Conservation (phyloP, 2,888 invertebrate species). For the Ceramica pisi region DNA sequence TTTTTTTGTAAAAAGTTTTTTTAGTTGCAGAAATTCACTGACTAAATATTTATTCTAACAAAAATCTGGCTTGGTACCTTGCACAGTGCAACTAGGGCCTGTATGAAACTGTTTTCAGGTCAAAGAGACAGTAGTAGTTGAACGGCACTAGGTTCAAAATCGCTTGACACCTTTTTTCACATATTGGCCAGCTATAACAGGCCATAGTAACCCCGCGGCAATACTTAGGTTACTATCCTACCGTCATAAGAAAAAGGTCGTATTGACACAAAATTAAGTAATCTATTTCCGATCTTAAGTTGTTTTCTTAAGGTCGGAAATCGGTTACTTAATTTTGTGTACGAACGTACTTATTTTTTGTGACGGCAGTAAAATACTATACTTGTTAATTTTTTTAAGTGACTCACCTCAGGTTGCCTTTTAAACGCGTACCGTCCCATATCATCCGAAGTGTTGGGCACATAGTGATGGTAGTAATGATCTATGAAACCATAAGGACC, state of each 20-base stretch:
- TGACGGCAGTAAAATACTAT: no score
- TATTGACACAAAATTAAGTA: no score
- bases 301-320: no score
- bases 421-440: conserved; percentile 83
- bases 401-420: conserved; percentile 81
- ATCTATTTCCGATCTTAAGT: no score
- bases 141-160: neutral
- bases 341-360: no score
- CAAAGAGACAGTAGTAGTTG: neutral
- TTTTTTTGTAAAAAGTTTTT: no score
- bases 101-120: no score
- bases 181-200: neutral
- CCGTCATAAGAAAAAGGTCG: no score
- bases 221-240: no score
- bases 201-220: neutral
- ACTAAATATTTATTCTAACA: no score
- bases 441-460: conserved; percentile 85
- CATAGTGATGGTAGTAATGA: conserved; percentile 79
- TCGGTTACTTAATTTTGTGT: no score
- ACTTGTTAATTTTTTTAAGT: neutral
- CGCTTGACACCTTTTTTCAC: neutral
- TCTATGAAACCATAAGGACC: conserved; percentile 90
- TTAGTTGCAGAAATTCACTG: neutral
- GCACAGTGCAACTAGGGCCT: neutral
- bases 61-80: no score